A percentile compares a stretch with the other conserved stretches of the same genome.
Evolutionary conservation across 2,113 vertebrate species (phyloP).

Genomic region (Oxyura jamaicensis): DNA sequence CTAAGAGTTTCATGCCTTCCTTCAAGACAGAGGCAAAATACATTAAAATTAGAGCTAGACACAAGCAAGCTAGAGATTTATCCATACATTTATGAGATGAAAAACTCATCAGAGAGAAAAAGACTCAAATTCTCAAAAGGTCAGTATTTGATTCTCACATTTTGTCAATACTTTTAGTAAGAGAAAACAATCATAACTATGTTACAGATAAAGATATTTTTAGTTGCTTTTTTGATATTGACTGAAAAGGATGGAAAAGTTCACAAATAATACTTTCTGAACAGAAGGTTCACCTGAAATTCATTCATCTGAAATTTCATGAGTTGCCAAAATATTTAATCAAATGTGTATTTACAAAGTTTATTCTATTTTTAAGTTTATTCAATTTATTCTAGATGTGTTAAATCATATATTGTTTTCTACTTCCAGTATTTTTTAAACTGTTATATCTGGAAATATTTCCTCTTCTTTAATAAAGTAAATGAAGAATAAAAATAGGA

Average conservation of each 20-base stretch:
- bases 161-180: background rate
- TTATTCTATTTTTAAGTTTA: background rate
- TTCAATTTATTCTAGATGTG: background rate
- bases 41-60: background rate
- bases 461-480: background rate
- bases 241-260: background rate
- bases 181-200: background rate
- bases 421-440: background rate
- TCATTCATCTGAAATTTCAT: background rate
- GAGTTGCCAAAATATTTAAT: background rate
- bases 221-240: background rate
- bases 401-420: accelerated
- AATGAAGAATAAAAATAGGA: background rate
- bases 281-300: background rate
- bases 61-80: background rate
- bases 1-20: background rate
- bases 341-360: background rate
- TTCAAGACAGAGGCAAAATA: slow-evolving; percentile 7
- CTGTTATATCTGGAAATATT: background rate
- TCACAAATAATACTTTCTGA: background rate
- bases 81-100: background rate
- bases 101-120: background rate
- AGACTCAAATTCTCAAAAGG: background rate
- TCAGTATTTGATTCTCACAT: background rate
- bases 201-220: background rate